Percentiles rank a stretch among this genome's conserved stretches.
Evolutionary conservation across 2,888 invertebrate species (phyloP).

Genomic region (Aethes cnicana): DNA sequence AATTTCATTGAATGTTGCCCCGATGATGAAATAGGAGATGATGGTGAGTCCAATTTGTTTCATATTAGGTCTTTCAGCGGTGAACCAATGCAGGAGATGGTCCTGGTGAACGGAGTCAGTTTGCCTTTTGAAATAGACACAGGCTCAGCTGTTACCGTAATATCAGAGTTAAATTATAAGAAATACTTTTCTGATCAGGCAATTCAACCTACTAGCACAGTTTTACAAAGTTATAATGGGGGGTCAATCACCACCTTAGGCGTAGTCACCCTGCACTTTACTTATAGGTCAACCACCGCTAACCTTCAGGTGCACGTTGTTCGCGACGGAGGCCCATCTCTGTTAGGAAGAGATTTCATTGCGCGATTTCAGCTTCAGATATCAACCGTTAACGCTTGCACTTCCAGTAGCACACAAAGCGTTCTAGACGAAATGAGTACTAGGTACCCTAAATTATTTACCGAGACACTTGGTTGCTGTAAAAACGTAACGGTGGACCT

Average conservation of each 20-base stretch:
- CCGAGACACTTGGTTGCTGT: not conserved
- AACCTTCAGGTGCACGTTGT: constrained; percentile 1
- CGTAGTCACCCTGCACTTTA: constrained; percentile 7
- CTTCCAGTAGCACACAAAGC: not conserved
- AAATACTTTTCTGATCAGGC: not conserved
- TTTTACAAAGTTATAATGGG: constrained; percentile 21
- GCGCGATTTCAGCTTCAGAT: too few relatives aligned
- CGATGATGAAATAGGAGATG: not conserved
- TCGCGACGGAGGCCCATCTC: too few relatives aligned
- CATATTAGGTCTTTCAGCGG: not conserved
- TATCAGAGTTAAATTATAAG: not conserved
- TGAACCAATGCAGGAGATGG: not conserved
- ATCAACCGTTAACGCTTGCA: too few relatives aligned
- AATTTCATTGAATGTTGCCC: not conserved
- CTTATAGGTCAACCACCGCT: constrained; percentile 2
- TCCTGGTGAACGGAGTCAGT: not conserved
- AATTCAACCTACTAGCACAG: constrained; percentile 7
- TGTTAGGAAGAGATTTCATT: too few relatives aligned
- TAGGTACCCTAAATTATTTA: not conserved
- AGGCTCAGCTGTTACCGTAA: not conserved
- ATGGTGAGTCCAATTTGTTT: not conserved
- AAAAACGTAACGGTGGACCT: not conserved
- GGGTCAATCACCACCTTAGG: constrained; percentile 7
- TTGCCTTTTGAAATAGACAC: not conserved
- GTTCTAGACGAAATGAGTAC: not conserved